Evolutionary conservation across 2,113 vertebrate species (phyloP).

Genomic region (Cepphus grylle): DNA sequence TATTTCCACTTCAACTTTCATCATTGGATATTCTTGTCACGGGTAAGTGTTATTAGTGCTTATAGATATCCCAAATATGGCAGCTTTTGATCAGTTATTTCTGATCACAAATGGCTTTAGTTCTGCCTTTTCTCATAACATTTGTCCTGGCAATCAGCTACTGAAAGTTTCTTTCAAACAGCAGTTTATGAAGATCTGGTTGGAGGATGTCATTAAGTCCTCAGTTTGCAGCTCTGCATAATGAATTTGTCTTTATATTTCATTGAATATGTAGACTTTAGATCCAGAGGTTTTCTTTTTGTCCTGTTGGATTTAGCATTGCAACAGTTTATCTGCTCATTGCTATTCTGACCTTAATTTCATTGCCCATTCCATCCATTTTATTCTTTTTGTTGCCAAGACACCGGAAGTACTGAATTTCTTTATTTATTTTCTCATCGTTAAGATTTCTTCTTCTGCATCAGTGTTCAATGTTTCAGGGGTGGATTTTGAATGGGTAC

Average conservation of each 20-base stretch:
- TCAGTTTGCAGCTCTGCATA: not conserved
- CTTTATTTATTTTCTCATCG: not conserved
- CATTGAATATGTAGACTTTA: not conserved
- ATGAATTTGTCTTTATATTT: not conserved
- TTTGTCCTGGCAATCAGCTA: not conserved
- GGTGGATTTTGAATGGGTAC: not conserved
- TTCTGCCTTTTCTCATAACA: not conserved
- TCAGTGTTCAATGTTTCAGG: not conserved
- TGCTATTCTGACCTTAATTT: not conserved
- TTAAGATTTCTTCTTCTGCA: not conserved
- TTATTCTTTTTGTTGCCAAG: not conserved
- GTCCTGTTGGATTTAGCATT: not conserved
- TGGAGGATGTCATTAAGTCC: not conserved
- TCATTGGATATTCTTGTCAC: not conserved
- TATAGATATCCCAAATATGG: not conserved
- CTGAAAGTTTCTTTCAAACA: not conserved
- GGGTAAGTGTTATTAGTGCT: not conserved
- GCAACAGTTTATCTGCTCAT: not conserved
- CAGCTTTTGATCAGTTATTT: not conserved
- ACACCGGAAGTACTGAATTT: not conserved
- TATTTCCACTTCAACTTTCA: not conserved
- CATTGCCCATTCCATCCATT: not conserved
- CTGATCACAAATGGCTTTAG: not conserved
- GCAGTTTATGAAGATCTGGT: not conserved
- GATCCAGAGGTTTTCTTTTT: not conserved